Evolutionary conservation across 2,888 invertebrate genomes (phyloP).

Genomic region (Ophioninae sp.): DNA sequence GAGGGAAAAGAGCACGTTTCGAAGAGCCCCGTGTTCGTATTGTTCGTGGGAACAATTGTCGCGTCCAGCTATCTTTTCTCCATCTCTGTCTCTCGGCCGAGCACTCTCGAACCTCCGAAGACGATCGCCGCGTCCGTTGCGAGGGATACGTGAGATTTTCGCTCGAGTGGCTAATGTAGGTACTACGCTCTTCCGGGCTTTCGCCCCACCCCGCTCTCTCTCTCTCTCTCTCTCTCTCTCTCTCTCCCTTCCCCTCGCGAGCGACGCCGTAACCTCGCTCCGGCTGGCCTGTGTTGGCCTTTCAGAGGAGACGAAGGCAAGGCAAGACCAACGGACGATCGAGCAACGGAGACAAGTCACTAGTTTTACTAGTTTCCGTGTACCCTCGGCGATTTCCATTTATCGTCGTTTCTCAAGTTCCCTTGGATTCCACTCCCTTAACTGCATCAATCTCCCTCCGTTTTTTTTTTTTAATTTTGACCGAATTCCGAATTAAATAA

Average conservation of each 20-base stretch:
- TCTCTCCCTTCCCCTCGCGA: neutral
- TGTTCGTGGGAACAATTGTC: conserved; percentile 71
- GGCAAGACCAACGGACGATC: neutral
- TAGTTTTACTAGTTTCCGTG: too few species aligned
- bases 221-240: conserved; percentile 11
- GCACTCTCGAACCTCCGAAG: conserved; percentile 66
- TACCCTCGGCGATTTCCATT: too few species aligned
- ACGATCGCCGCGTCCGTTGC: conserved; percentile 66
- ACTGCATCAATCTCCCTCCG: neutral
- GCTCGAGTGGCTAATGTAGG: conserved; percentile 63
- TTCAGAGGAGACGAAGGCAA: neutral
- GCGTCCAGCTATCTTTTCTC: conserved; percentile 54
- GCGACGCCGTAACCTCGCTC: conserved; percentile 18
- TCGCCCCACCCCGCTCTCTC: too few species aligned
- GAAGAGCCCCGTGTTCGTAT: conserved; percentile 61
- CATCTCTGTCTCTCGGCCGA: too few species aligned
- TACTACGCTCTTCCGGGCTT: conserved; percentile 16
- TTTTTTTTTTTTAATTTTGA: neutral
- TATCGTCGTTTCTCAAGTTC: too few species aligned
- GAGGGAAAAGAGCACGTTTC: conserved; percentile 8
- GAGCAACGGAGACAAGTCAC: conserved; percentile 4
- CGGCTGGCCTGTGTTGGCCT: conserved; percentile 6
- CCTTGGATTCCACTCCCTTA: too few species aligned
- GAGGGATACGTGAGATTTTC: conserved; percentile 71
- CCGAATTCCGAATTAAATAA: neutral